phyloP scores from a whole-genome alignment of 1,140 invertebrate genomes.

The Cardiocondyla obscurior region DNA sequence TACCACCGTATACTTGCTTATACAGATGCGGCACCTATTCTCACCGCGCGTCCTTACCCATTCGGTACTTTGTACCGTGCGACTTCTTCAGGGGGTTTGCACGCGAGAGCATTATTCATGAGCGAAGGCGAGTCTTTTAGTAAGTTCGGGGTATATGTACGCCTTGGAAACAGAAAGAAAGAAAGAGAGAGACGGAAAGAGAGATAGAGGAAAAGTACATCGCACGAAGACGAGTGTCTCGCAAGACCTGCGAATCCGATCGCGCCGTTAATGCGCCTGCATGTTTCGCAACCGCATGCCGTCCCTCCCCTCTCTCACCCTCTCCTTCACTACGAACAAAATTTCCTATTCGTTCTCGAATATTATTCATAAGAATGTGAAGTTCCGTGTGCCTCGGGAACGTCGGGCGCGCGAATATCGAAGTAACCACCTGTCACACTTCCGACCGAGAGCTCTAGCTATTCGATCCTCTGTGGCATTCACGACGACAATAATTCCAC shows the following conservation, averaged over 20 bases:
- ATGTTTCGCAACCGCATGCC: not conserved
- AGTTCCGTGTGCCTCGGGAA: constrained; percentile 40
- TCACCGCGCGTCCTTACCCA: not conserved
- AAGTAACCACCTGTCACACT: constrained; percentile 66
- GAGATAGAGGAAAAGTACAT: not conserved
- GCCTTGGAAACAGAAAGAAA: not conserved
- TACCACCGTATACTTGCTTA: too few species aligned
- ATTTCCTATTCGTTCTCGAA: constrained; percentile 51
- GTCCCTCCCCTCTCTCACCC: too few species aligned
- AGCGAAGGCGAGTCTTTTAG: constrained; percentile 35
- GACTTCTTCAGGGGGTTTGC: constrained; percentile 45
- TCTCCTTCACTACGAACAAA: not conserved
- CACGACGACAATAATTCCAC: constrained; percentile 58
- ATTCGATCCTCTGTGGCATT: constrained; percentile 41
- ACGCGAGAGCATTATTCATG: constrained; percentile 49
- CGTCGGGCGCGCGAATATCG: constrained; percentile 33
- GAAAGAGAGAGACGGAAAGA: not conserved
- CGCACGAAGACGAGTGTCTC: constrained; percentile 4
- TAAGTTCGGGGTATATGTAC: constrained; percentile 24
- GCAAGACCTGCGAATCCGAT: constrained; percentile 27
- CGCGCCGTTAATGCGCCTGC: constrained; percentile 28
- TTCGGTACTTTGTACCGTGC: constrained; percentile 29
- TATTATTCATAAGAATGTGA: constrained; percentile 61
- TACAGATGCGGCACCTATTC: not conserved
- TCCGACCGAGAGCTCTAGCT: constrained; percentile 61